phyloP scores from a whole-genome alignment of 2,113 vertebrate genomes.

The Catagonus wagneri region DNA sequence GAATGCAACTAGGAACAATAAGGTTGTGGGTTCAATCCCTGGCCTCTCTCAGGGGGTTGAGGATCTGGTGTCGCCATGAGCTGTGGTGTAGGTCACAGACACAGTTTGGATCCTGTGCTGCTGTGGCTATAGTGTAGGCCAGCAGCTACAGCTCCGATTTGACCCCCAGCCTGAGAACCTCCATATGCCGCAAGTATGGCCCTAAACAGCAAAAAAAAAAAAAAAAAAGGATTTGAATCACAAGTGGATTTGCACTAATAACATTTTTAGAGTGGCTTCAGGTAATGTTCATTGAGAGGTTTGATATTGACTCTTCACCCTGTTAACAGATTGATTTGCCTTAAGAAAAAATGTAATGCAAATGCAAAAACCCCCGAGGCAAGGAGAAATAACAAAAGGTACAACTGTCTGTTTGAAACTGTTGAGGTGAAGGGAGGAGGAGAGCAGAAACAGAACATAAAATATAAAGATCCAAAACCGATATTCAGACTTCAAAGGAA shows the following conservation, averaged over 20 bases:
- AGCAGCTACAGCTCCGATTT: too few relatives aligned
- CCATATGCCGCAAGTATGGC: too few relatives aligned
- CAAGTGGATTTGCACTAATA: background rate
- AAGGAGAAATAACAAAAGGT: background rate
- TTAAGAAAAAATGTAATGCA: background rate
- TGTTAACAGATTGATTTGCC: background rate
- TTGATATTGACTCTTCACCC: background rate
- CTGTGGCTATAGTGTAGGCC: too few relatives aligned
- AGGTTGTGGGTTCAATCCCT: too few relatives aligned
- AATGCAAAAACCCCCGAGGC: background rate
- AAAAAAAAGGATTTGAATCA: too few relatives aligned
- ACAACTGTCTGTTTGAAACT: background rate
- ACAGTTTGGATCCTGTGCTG: too few relatives aligned
- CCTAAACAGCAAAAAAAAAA: too few relatives aligned
- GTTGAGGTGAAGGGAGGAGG: fast-evolving
- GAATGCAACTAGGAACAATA: too few relatives aligned
- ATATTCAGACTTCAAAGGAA: background rate
- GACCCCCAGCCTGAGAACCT: too few relatives aligned
- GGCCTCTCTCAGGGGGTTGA: too few relatives aligned
- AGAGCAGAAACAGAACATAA: background rate
- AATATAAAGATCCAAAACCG: background rate
- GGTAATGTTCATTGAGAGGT: background rate
- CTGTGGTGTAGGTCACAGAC: too few relatives aligned
- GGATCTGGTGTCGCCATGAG: too few relatives aligned
- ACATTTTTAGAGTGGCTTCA: background rate